These are phyloP conservation scores for Epiblema foenella DNA, from an alignment of 2,888 invertebrate species.

Conservation along the genomic window DNA sequence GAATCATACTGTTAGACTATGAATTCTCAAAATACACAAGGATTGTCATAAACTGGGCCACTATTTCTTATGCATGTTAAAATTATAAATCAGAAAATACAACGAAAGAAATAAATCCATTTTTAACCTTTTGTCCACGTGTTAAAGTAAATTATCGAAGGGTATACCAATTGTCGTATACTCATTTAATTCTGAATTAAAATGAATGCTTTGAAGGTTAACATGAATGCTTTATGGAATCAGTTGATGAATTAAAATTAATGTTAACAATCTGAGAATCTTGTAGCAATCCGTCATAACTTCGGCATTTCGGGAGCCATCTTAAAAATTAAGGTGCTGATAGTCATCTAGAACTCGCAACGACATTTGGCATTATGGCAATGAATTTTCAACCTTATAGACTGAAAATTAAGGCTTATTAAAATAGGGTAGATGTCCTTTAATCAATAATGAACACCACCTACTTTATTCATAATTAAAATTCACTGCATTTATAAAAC, in stretches of 20 bases:
- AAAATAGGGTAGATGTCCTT: neutral
- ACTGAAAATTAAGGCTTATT: neutral
- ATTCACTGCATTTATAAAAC: constrained; percentile 39
- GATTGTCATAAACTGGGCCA: neutral
- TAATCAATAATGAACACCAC: constrained; percentile 39
- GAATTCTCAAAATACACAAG: neutral
- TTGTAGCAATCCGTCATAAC: constrained; percentile 38
- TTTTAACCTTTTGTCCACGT: neutral
- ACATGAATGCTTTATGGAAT: constrained; percentile 33
- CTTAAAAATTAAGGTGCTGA: constrained; percentile 33
- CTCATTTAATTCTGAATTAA: neutral
- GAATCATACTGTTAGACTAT: neutral
- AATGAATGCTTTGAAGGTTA: constrained; percentile 33
- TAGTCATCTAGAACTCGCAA: constrained; percentile 29
- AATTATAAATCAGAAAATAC: neutral
- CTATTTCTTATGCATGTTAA: neutral
- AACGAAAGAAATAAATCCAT: neutral
- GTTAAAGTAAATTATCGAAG: neutral
- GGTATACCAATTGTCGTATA: neutral
- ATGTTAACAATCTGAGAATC: constrained; percentile 30
- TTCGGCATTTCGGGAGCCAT: constrained; percentile 36
- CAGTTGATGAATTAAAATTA: constrained; percentile 33
- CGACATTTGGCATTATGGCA: neutral
- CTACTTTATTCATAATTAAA: constrained; percentile 42
- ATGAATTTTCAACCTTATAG: neutral